Conservation (phyloP, 2,113 vertebrate species). For the Coreoperca whiteheadi region DNA sequence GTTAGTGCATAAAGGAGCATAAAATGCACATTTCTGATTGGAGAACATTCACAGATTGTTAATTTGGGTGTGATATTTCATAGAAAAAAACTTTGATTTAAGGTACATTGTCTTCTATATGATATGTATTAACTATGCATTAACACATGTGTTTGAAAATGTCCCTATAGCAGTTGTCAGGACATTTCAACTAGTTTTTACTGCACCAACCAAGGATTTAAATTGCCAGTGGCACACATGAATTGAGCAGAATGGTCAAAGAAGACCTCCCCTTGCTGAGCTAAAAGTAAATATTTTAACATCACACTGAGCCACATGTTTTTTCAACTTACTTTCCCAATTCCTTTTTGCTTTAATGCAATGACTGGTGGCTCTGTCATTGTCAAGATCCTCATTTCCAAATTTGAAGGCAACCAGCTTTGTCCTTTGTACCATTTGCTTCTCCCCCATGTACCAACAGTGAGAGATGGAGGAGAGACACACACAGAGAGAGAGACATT, state of each 20-base stretch:
- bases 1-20: not conserved
- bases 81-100: not conserved
- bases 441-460: slow-evolving; percentile 20
- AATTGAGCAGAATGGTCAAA: slow-evolving; percentile 26
- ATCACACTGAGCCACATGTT: slow-evolving; percentile 42
- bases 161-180: slow-evolving; percentile 21
- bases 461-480: slow-evolving; percentile 45
- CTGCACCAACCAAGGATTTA: slow-evolving; percentile 21
- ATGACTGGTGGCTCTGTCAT: slow-evolving; percentile 51
- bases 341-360: slow-evolving; percentile 50
- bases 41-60: not conserved
- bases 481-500: slow-evolving; percentile 34
- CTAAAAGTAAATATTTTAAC: slow-evolving; percentile 61
- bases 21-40: not conserved
- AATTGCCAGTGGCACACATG: slow-evolving; percentile 1
- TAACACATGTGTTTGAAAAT: slow-evolving; percentile 1
- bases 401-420: slow-evolving; percentile 49
- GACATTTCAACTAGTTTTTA: slow-evolving; percentile 18
- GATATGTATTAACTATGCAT: not conserved
- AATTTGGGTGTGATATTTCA: not conserved
- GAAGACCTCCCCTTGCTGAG: slow-evolving; percentile 33
- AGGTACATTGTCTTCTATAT: not conserved
- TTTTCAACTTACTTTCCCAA: slow-evolving; percentile 25
- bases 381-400: slow-evolving; percentile 54
- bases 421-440: slow-evolving; percentile 52